Percentiles rank a stretch among this genome's conserved stretches.
These are phyloP conservation scores for Notodonta dromedarius DNA, from an alignment of 2,888 invertebrate genomes.

Conservation along the genomic window DNA sequence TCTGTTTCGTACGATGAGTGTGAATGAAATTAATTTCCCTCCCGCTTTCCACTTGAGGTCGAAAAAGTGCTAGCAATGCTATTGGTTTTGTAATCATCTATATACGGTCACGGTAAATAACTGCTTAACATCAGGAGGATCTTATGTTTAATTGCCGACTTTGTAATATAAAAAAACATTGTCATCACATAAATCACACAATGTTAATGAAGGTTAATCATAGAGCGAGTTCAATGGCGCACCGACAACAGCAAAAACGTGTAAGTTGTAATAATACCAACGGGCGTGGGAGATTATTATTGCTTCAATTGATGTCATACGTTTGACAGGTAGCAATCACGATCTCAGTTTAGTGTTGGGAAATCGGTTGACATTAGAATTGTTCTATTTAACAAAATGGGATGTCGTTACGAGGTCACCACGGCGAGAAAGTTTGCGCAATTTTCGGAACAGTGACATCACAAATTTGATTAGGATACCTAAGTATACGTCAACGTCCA, in stretches of 20 bases:
- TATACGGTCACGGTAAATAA: too few relatives aligned
- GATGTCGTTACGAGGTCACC: neutral
- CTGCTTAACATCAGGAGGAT: too few relatives aligned
- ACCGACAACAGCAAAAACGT: slow-evolving; percentile 1
- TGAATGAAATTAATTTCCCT: too few relatives aligned
- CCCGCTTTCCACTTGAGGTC: too few relatives aligned
- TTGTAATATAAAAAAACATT: too few relatives aligned
- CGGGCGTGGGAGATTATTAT: neutral
- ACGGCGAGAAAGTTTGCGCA: neutral
- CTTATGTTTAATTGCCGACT: too few relatives aligned
- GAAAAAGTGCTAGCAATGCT: too few relatives aligned
- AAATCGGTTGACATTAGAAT: neutral
- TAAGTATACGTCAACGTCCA: neutral
- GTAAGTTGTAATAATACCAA: neutral
- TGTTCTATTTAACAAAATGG: neutral
- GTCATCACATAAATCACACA: neutral
- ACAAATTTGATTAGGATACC: neutral
- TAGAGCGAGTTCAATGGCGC: neutral
- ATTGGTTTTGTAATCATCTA: too few relatives aligned
- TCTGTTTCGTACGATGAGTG: too few relatives aligned
- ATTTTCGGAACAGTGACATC: neutral
- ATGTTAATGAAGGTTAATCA: neutral
- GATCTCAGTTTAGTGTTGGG: neutral
- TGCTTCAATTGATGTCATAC: neutral
- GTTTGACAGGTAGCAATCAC: slow-evolving; percentile 1